Base-by-base conservation (phyloP, 2,888 invertebrate species). In the Ctenicera cuprea region DNA sequence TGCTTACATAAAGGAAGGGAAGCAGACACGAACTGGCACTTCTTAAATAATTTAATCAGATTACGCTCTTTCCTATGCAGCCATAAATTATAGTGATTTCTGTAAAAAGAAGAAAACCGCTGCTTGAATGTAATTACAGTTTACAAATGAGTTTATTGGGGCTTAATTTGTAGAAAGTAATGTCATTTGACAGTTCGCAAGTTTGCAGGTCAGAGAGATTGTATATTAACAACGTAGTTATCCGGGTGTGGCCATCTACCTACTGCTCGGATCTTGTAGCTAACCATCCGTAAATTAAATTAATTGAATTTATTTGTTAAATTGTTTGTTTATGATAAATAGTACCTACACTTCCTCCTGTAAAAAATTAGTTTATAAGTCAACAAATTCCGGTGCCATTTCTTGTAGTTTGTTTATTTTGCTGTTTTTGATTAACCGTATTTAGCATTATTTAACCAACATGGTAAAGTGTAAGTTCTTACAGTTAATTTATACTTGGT, bases 91-190 rank as follows among this genome's bases (percentile, higher is more conserved):
- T 11, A n/a, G 41, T 20, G 38, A 20, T 38, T 41, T 61, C 41
- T 18, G 30, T n/a, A 61, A 61, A 61, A 61, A 41, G 57, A 33
- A 30, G 33, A 33, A 16, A 61, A 41, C 18, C 20, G 12, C 22
- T 12, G 41, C 38, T 41, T 11, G n/a, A 9, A 14, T 18, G 30
- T 41, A 61, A 61, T 61, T 61, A 61, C 22, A 26, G 18, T 41
- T 33, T 61, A 61, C 41, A 61, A 61, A 61, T 61, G 61, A 41
- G 61, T 61, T 38, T 61, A 41, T 61, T 61, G 38, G 18, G 38
- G 20, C 20, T 18, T 61, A 61, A 61, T 61, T 61, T 61, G 61
- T 61, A 61, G 61, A 61, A 61, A 61, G 61, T 61, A 61, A 41
- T 61, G 61, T 61, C 61, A 22, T 41, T 41, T 61, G 38, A 41